phyloP scores from a whole-genome alignment of 2,113 vertebrate genomes.

The Struthio camelus region DNA sequence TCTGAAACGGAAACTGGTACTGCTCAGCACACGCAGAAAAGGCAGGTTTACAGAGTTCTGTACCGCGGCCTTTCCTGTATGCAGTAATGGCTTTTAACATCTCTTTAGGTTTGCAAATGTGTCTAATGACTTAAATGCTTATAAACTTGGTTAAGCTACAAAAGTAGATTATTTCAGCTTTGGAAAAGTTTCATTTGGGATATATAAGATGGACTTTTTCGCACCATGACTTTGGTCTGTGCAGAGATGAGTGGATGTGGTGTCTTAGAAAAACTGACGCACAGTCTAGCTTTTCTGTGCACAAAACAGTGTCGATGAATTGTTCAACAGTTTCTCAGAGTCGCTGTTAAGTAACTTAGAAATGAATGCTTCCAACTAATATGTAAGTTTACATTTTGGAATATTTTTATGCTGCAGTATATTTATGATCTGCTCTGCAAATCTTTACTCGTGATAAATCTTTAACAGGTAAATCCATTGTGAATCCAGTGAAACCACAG shows the following conservation, averaged over 20 bases:
- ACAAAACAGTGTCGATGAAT: not conserved
- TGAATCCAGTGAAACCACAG: not conserved
- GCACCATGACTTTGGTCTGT: not conserved
- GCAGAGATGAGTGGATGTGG: not conserved
- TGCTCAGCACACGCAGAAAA: not conserved
- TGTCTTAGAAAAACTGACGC: not conserved
- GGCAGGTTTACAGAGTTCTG: not conserved
- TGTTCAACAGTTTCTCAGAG: not conserved
- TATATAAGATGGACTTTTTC: not conserved
- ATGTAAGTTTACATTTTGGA: slow-evolving; percentile 27
- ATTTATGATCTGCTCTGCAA: not conserved
- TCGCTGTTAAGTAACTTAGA: slow-evolving; percentile 23
- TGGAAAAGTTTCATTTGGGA: not conserved
- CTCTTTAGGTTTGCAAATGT: not conserved
- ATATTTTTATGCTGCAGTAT: not conserved
- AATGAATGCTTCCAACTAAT: slow-evolving; percentile 4
- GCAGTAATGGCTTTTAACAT: not conserved
- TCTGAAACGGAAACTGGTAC: not conserved
- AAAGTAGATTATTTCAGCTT: not conserved
- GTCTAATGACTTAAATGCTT: not conserved
- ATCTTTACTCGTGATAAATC: not conserved
- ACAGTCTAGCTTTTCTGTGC: not conserved
- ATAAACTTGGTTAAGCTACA: not conserved
- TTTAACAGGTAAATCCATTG: not conserved
- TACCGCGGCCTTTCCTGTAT: not conserved